Conservation (phyloP, 2,797 vertebrate genomes). For the Melopsittacus undulatus region DNA sequence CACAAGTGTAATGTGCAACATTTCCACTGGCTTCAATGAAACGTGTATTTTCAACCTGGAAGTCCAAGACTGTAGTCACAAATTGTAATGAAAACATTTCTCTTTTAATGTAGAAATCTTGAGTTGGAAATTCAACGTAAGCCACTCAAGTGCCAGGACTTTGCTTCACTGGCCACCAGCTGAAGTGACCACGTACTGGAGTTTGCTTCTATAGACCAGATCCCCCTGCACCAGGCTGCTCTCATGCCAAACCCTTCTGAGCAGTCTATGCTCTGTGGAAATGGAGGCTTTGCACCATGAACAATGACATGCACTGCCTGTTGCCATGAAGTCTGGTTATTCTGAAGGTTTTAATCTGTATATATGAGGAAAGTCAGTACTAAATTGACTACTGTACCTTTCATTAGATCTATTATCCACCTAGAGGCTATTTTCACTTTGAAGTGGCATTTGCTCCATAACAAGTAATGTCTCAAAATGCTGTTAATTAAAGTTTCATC, state of each 20-base stretch:
- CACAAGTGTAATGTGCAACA: background rate
- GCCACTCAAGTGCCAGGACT: background rate
- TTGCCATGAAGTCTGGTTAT: conserved; percentile 22
- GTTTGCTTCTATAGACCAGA: background rate
- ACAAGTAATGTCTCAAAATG: conserved; percentile 53
- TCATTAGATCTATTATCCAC: conserved; percentile 36
- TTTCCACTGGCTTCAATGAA: background rate
- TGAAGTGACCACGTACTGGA: background rate
- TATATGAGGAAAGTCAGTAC: background rate
- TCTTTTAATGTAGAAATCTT: background rate
- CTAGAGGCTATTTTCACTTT: conserved; percentile 68
- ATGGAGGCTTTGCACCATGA: background rate
- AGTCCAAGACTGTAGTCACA: background rate
- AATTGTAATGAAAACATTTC: background rate
- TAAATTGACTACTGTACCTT: background rate
- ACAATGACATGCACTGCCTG: background rate
- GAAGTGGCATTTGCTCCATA: conserved; percentile 55
- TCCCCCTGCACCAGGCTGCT: background rate
- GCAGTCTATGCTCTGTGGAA: rapidly evolving
- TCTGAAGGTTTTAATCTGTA: background rate
- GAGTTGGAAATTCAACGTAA: background rate
- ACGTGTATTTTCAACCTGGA: background rate
- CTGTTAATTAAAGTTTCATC: conserved; percentile 72
- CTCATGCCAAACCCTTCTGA: background rate
- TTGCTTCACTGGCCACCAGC: background rate